These are phyloP conservation scores for Heterochromis multidens DNA, from an alignment of 2,113 vertebrate species.

Conservation along the genomic window DNA sequence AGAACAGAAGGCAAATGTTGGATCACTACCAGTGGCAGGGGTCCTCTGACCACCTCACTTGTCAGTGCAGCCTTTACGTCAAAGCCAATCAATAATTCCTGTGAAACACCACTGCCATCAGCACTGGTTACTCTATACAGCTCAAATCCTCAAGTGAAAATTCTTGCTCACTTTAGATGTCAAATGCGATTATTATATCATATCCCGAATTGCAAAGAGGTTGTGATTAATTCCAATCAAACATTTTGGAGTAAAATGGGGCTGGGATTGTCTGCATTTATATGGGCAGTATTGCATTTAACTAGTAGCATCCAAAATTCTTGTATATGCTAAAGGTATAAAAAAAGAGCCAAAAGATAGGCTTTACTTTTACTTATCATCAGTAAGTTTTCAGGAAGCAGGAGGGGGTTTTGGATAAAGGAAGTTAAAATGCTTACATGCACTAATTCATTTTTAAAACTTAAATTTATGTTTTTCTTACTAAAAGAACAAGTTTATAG, in stretches of 20 bases:
- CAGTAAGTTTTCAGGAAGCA: not conserved
- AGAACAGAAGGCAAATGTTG: conserved; percentile 19
- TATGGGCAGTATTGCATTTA: not conserved
- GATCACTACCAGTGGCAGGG: conserved; percentile 15
- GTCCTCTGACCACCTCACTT: conserved; percentile 7
- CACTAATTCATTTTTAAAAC: not conserved
- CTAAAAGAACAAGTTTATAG: not conserved
- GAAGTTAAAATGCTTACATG: not conserved
- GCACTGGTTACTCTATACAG: not conserved
- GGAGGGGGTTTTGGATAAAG: not conserved
- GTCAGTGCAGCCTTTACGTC: conserved; percentile 36
- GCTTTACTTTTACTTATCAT: not conserved
- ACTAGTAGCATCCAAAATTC: not conserved
- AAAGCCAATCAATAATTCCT: conserved; percentile 17
- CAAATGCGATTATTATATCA: not conserved
- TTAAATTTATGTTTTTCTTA: not conserved
- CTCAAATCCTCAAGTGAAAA: not conserved
- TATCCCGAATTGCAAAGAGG: not conserved
- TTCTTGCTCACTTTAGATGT: not conserved
- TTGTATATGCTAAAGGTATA: not conserved
- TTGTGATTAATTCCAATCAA: not conserved
- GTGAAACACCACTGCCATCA: not conserved
- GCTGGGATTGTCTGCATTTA: not conserved
- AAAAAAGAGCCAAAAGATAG: not conserved
- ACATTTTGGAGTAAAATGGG: not conserved